Conservation (phyloP, 2,797 vertebrate species). For the Lindbergichthys nudifrons region DNA sequence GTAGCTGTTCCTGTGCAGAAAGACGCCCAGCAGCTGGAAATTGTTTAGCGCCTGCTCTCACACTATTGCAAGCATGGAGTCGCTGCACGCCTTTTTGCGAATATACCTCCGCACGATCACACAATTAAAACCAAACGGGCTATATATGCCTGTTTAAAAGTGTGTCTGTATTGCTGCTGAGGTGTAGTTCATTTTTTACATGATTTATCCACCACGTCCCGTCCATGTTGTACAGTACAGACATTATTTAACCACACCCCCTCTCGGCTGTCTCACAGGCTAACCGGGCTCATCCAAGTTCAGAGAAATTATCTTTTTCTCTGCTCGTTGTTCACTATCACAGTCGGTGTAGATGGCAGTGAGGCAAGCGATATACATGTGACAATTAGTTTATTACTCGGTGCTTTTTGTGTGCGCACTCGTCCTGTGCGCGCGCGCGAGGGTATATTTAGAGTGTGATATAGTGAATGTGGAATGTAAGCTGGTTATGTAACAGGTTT, state of each 20-base stretch:
- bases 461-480: conserved; percentile 94
- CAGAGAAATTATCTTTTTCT: conserved; percentile 78
- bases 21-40: conserved; percentile 71
- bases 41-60: conserved; percentile 59
- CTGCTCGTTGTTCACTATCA: conserved; percentile 36
- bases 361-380: conserved; percentile 21
- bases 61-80: conserved; percentile 39
- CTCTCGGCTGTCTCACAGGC: conserved; percentile 82
- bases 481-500: conserved; percentile 98
- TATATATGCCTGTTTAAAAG: conserved; percentile 27
- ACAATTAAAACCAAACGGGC: conserved; percentile 7
- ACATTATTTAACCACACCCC: conserved; percentile 92
- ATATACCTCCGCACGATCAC: conserved; percentile 13
- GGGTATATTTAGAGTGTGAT: conserved; percentile 93
- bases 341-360: conserved; percentile 19
- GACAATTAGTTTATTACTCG: conserved; percentile 56
- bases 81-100: conserved; percentile 32
- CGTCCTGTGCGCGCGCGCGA: conserved; percentile 70
- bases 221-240: conserved; percentile 92
- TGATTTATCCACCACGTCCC: conserved; percentile 80
- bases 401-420: conserved; percentile 30
- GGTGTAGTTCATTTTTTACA: conserved; percentile 35
- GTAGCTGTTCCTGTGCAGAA: conserved; percentile 50
- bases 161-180: conserved; percentile 11
- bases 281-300: conserved; percentile 85